Conservation (phyloP, 2,113 vertebrate genomes). For the Romanogobio albipinnatus region DNA sequence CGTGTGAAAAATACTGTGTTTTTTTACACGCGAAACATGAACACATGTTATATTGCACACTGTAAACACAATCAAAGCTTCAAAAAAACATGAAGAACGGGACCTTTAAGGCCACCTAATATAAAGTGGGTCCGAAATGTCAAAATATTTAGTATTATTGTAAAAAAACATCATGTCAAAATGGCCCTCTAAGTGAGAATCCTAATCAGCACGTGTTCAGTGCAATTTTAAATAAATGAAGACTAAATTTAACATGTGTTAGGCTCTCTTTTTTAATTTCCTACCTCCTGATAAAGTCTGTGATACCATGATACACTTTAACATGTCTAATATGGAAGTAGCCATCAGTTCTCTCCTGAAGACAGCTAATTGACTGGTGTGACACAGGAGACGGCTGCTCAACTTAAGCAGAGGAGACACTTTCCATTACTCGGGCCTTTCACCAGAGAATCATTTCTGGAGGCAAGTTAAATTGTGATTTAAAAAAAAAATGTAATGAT, state of each 20-base stretch:
- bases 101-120: too few relatives aligned
- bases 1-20: too few relatives aligned
- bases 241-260: constrained; percentile 5
- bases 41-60: too few relatives aligned
- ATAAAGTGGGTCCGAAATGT: too few relatives aligned
- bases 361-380: constrained; percentile 64
- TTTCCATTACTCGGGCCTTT: constrained; percentile 81
- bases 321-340: constrained; percentile 50
- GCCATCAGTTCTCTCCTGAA: constrained; percentile 29
- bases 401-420: constrained; percentile 81
- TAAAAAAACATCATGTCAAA: not conserved
- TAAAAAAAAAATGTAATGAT: constrained; percentile 82
- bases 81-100: too few relatives aligned
- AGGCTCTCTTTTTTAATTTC: not conserved
- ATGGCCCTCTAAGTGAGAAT: not conserved
- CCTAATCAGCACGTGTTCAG: not conserved
- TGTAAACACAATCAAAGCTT: too few relatives aligned
- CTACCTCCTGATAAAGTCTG: constrained; percentile 25
- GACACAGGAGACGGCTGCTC: constrained; percentile 68
- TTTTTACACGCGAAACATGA: too few relatives aligned
- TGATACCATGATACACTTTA: constrained; percentile 45
- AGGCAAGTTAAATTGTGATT: constrained; percentile 84
- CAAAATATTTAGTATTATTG: too few relatives aligned
- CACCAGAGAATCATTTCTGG: constrained; percentile 80
- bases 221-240: not conserved